Conservation (phyloP, 2,113 vertebrate genomes). For the Periophthalmus modestus region DNA sequence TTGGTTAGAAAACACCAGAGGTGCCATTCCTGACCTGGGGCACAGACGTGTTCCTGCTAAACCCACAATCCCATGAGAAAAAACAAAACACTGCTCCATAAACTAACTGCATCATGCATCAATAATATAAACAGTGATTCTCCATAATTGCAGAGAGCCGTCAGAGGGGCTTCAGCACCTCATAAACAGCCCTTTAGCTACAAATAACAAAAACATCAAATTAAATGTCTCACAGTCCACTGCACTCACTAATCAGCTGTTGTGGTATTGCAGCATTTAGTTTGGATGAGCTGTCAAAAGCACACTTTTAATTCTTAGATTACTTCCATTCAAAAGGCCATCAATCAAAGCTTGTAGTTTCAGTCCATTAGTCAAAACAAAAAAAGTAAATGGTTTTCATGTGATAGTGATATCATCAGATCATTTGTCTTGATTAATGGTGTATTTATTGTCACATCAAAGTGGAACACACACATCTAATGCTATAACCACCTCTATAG, state of each 20-base stretch:
- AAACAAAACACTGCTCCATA: constrained; percentile 16
- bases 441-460: background rate
- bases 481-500: background rate
- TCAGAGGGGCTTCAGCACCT: constrained; percentile 18
- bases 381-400: background rate
- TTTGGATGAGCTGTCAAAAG: constrained; percentile 59
- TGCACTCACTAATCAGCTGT: constrained; percentile 34
- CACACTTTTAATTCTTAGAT: constrained; percentile 35
- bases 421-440: background rate
- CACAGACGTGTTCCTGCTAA: constrained; percentile 23
- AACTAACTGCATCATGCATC: constrained; percentile 27
- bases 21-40: constrained; percentile 3
- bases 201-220: constrained; percentile 64
- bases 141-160: constrained; percentile 63
- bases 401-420: background rate
- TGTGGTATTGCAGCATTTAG: constrained; percentile 35
- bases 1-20: constrained; percentile 16
- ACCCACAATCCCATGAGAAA: constrained; percentile 36
- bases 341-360: background rate
- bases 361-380: background rate
- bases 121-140: constrained; percentile 57
- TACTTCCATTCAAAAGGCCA: background rate
- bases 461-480: background rate
- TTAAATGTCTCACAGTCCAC: constrained; percentile 44
- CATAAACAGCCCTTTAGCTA: constrained; percentile 43